Evolutionary conservation across 2,888 invertebrate species (phyloP).

Genomic region (Ornithoptera alexandrae): DNA sequence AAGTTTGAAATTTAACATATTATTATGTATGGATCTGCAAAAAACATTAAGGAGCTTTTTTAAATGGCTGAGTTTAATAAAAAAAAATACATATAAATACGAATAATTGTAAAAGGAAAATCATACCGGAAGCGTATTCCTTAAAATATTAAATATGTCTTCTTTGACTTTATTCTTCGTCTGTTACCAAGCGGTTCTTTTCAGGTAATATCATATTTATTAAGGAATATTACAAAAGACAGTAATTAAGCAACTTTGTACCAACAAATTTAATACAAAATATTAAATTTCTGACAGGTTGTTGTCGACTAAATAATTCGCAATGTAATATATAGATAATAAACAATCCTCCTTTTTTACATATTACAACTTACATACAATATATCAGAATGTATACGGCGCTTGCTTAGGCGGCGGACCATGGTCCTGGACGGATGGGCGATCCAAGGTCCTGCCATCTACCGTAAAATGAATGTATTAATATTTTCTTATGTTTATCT

Average conservation of each 20-base stretch:
- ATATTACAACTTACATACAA: too few species aligned
- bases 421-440: too few species aligned
- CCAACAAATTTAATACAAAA: too few species aligned
- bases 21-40: background rate
- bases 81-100: background rate
- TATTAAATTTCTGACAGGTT: too few species aligned
- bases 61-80: background rate
- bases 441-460: too few species aligned
- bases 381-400: background rate
- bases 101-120: background rate
- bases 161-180: conserved; percentile 10
- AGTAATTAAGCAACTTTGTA: too few species aligned
- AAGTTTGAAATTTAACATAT: background rate
- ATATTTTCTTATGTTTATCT: too few species aligned
- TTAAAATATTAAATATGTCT: conserved; percentile 38
- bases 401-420: background rate
- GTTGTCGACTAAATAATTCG: too few species aligned
- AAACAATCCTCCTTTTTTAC: background rate
- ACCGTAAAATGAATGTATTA: too few species aligned
- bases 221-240: too few species aligned
- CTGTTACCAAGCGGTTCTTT: background rate
- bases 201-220: too few species aligned
- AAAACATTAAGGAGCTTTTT: background rate
- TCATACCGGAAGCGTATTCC: background rate
- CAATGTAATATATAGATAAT: background rate